A percentile compares a stretch with the other conserved stretches of the same genome.
Conservation (phyloP, 2,888 invertebrate species). For the Cepaea hortensis region DNA sequence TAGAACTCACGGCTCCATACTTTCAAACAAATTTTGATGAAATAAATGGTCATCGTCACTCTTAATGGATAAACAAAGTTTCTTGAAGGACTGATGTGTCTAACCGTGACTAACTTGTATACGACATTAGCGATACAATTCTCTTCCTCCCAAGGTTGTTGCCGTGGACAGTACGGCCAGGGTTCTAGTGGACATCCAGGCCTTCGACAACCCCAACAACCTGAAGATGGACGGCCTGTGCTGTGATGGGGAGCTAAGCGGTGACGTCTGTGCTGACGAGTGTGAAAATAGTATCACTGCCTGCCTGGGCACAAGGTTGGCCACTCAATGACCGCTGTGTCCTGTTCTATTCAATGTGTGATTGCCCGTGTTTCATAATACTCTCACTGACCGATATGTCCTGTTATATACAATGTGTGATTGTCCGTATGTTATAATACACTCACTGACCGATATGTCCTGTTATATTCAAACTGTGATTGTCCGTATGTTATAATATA, state of each 20-base stretch:
- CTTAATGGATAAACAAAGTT: too few relatives aligned
- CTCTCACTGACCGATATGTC: background rate
- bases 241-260: conserved; percentile 55
- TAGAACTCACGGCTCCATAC: too few relatives aligned
- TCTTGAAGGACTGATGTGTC: too few relatives aligned
- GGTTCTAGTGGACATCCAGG: conserved; percentile 49
- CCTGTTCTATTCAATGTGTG: too few relatives aligned
- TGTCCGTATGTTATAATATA: background rate
- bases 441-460: too few relatives aligned
- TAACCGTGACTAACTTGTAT: too few relatives aligned
- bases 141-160: conserved; percentile 22
- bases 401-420: background rate
- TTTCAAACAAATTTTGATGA: too few relatives aligned
- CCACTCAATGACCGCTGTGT: background rate
- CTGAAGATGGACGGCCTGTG: conserved; percentile 52
- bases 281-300: conserved; percentile 55
- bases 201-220: conserved; percentile 51
- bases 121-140: too few relatives aligned
- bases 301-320: conserved; percentile 50
- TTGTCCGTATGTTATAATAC: background rate
- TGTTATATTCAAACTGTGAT: background rate
- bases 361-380: background rate
- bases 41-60: too few relatives aligned
- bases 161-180: conserved; percentile 44
- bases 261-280: conserved; percentile 49